Percentiles rank a stretch among this genome's conserved stretches.
Conservation (phyloP, 1,140 invertebrate genomes). For the Drosophila gunungcola region DNA sequence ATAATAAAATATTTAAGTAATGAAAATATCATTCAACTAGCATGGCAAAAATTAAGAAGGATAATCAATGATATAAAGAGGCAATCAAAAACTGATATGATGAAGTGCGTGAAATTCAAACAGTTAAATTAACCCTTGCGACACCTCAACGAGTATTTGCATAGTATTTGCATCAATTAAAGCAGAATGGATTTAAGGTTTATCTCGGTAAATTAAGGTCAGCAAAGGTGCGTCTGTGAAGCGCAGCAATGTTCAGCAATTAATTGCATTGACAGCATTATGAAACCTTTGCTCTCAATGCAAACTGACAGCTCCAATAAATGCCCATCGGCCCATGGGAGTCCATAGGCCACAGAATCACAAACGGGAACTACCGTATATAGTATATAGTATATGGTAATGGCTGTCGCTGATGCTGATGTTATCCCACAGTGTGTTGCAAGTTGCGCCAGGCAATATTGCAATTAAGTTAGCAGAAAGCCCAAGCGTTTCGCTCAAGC, state of each 20-base stretch:
- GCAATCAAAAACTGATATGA: neutral
- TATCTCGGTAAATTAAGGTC: conserved; percentile 1
- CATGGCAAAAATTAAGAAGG: neutral
- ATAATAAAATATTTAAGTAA: neutral
- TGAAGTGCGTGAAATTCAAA: neutral
- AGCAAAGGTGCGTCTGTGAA: conserved; percentile 2
- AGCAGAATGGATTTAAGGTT: conserved; percentile 5
- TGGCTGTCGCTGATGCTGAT: conserved; percentile 46
- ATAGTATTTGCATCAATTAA: conserved; percentile 8
- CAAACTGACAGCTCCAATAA: conserved; percentile 67
- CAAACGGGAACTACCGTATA: conserved; percentile 3
- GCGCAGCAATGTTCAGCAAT: conserved; percentile 67
- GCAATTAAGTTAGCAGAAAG: conserved; percentile 61
- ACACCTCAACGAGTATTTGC: neutral
- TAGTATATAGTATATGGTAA: conserved; percentile 40
- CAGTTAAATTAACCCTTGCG: too few species aligned
- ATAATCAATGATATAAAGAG: neutral
- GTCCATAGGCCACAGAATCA: conserved; percentile 11
- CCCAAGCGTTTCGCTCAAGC: conserved; percentile 52
- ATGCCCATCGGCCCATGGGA: conserved; percentile 39
- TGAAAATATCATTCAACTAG: neutral
- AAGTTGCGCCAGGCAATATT: conserved; percentile 44
- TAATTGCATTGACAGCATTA: conserved; percentile 79
- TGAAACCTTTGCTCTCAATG: conserved; percentile 68
- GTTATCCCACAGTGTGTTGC: conserved; percentile 24